These are phyloP conservation scores for Drosophila yakuba DNA, from an alignment of 1,140 invertebrate genomes.

Conservation along the genomic window DNA sequence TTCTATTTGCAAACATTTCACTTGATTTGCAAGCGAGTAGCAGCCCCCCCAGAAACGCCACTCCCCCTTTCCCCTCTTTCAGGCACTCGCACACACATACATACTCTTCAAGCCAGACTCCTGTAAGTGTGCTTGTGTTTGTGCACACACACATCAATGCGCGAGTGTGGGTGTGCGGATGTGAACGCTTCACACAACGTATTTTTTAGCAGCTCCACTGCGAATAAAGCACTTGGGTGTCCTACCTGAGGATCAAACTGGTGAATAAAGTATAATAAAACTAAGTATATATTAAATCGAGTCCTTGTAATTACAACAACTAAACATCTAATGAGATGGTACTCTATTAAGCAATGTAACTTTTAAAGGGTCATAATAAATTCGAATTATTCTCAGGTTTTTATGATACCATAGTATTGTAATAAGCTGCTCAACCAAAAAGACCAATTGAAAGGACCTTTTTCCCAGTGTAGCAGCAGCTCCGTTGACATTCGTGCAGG, in stretches of 20 bases:
- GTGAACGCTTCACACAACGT: slow-evolving; percentile 36
- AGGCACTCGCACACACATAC: background rate
- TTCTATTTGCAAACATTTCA: slow-evolving; percentile 85
- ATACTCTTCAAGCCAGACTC: slow-evolving; percentile 35
- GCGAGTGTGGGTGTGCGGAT: slow-evolving; percentile 21
- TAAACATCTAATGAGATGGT: too few species aligned
- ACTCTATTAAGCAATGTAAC: too few species aligned
- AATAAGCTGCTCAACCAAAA: too few species aligned
- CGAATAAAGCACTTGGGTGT: background rate
- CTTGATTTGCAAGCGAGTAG: slow-evolving; percentile 84
- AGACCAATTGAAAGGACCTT: background rate
- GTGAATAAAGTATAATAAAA: too few species aligned
- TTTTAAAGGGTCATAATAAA: too few species aligned
- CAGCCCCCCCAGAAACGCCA: slow-evolving; percentile 24
- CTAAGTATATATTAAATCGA: too few species aligned
- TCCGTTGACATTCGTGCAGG: slow-evolving; percentile 77
- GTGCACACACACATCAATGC: slow-evolving; percentile 17
- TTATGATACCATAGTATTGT: too few species aligned
- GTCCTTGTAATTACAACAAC: too few species aligned
- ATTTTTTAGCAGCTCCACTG: slow-evolving; percentile 43
- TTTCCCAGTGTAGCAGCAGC: slow-evolving; percentile 40
- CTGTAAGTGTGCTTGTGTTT: slow-evolving; percentile 52
- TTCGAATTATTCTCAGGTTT: too few species aligned
- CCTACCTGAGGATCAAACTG: too few species aligned
- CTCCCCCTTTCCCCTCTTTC: background rate